These are phyloP conservation scores for Drosophila picticornis DNA, from an alignment of 2,888 invertebrate genomes.

Conservation along the genomic window DNA sequence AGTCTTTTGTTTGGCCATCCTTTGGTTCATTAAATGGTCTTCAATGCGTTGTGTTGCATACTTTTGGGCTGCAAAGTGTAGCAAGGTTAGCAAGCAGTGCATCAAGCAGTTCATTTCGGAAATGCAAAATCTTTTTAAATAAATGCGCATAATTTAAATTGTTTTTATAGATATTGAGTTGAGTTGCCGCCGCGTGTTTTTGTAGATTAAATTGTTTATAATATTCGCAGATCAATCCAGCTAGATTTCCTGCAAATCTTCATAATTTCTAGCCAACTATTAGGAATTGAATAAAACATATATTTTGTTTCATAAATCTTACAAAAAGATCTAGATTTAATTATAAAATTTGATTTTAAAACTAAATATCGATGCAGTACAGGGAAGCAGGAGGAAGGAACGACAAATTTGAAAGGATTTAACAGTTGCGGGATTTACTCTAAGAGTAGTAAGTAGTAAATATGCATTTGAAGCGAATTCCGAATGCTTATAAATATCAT, in stretches of 20 bases:
- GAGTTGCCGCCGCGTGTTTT: neutral
- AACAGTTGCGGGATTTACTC: slow-evolving; percentile 27
- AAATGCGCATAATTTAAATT: slow-evolving; percentile 35
- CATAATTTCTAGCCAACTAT: neutral
- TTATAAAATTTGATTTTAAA: slow-evolving; percentile 31
- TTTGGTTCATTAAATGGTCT: neutral
- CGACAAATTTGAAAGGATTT: slow-evolving; percentile 12
- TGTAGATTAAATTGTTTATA: neutral
- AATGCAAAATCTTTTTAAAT: neutral
- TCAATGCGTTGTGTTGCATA: slow-evolving; percentile 11
- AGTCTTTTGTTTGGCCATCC: too few species aligned
- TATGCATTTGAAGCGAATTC: slow-evolving; percentile 3
- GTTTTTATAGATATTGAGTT: neutral
- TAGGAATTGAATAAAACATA: slow-evolving; percentile 13
- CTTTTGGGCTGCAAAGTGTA: neutral
- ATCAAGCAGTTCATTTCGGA: slow-evolving; percentile 14
- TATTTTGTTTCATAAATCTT: slow-evolving; percentile 27
- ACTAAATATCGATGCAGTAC: slow-evolving; percentile 33
- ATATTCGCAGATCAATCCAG: neutral
- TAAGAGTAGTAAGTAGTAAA: slow-evolving; percentile 22
- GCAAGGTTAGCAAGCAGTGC: slow-evolving; percentile 21
- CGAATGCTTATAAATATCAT: slow-evolving; percentile 55
- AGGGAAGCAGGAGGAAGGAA: slow-evolving; percentile 6
- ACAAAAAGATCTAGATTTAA: slow-evolving; percentile 19
- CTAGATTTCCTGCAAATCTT: neutral